These are phyloP conservation scores for Prorops nasuta DNA, from an alignment of 1,140 invertebrate species.

Conservation along the genomic window DNA sequence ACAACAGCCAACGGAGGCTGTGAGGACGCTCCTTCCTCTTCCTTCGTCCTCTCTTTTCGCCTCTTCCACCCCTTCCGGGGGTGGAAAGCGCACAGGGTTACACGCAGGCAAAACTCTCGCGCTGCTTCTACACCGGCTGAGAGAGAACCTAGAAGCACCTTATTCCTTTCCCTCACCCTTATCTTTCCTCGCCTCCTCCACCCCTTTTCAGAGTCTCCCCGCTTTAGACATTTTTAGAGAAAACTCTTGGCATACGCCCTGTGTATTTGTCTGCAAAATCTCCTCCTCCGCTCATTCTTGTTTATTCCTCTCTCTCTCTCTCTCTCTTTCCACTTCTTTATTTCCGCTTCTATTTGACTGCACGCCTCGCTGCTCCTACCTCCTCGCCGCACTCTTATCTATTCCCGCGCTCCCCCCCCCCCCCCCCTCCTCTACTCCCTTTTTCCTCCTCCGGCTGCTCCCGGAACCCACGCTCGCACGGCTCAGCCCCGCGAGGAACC, in stretches of 20 bases:
- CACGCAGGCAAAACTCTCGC: constrained; percentile 6
- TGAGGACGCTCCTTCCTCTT: constrained; percentile 16
- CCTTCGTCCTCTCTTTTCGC: constrained; percentile 13
- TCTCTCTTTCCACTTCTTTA: constrained; percentile 4
- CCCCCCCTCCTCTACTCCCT: too few species aligned
- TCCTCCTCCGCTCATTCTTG: not conserved
- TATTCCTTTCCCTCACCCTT: not conserved
- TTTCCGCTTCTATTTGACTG: constrained; percentile 7
- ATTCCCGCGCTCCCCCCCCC: too few species aligned
- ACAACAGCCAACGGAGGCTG: constrained; percentile 41
- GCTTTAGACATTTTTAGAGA: not conserved
- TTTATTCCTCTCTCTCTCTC: constrained; percentile 6
- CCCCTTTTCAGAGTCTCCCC: not conserved
- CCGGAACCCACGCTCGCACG: too few species aligned
- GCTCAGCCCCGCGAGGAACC: too few species aligned
- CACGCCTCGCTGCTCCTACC: too few species aligned
- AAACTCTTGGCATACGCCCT: not conserved
- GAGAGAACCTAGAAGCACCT: too few species aligned
- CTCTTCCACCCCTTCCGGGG: constrained; percentile 12
- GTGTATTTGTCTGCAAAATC: not conserved
- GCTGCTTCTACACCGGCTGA: constrained; percentile 6
- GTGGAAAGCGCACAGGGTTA: not conserved
- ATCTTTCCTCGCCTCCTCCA: not conserved
- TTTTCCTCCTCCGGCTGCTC: too few species aligned
- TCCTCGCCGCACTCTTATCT: too few species aligned